These are phyloP conservation scores for Archips crataeganus DNA, from an alignment of 2,888 invertebrate species.

Conservation along the genomic window DNA sequence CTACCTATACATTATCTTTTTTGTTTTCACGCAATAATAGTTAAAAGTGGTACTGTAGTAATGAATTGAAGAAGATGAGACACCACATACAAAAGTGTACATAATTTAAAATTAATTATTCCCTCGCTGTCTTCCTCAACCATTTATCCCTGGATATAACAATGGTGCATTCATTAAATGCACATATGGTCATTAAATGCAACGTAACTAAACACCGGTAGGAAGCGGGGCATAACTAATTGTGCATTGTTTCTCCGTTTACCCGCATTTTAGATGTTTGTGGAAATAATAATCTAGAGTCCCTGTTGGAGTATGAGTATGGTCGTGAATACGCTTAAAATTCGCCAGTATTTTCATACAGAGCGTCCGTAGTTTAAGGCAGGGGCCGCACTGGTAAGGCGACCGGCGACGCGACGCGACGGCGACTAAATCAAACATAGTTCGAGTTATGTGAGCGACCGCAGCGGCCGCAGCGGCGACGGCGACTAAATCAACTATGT, in stretches of 20 bases:
- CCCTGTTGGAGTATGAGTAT: neutral
- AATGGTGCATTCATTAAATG: conserved; percentile 22
- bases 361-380: neutral
- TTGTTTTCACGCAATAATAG: too few species aligned
- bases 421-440: too few species aligned
- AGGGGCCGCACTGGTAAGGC: too few species aligned
- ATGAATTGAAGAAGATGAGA: too few species aligned
- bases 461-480: too few species aligned
- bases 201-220: conserved; percentile 3
- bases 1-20: too few species aligned
- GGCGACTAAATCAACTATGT: too few species aligned
- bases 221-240: conserved; percentile 21
- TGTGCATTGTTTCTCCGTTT: conserved; percentile 9
- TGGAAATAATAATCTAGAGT: conserved; percentile 9
- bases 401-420: too few species aligned
- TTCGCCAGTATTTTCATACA: neutral
- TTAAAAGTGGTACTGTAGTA: too few species aligned
- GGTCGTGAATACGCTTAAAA: neutral
- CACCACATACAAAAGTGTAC: too few species aligned
- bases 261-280: conserved; percentile 11
- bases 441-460: too few species aligned
- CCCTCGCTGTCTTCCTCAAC: neutral
- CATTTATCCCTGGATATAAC: conserved; percentile 4
- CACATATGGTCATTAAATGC: neutral
- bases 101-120: neutral